Conservation (phyloP, 2,888 invertebrate genomes). For the Isotomurus palustris region DNA sequence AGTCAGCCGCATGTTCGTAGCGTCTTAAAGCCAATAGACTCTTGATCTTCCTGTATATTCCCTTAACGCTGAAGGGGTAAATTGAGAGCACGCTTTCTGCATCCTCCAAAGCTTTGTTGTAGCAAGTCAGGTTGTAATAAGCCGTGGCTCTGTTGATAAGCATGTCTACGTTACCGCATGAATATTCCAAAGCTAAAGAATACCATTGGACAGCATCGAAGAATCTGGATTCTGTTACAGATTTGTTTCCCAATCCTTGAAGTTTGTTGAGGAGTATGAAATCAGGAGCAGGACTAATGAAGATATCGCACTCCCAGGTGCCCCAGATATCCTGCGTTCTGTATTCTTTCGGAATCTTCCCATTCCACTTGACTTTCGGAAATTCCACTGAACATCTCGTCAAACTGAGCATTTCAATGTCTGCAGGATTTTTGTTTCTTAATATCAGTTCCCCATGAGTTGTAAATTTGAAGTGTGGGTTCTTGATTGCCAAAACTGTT, state of each 20-base stretch:
- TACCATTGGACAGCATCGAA: not conserved
- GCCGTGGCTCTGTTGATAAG: constrained; percentile 9
- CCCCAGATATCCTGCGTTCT: not conserved
- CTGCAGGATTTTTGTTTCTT: constrained; percentile 3
- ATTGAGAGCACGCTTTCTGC: not conserved
- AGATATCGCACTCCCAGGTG: no score
- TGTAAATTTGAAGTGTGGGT: constrained; percentile 19
- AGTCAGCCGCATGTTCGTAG: constrained; percentile 7
- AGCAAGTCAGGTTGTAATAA: constrained; percentile 9
- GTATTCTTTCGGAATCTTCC: constrained; percentile 7
- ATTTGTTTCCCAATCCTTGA: not conserved
- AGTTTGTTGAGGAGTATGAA: no score
- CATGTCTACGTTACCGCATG: not conserved
- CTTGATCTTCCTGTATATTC: constrained; percentile 9
- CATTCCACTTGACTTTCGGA: constrained; percentile 3
- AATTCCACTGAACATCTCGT: not conserved
- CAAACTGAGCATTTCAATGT: constrained; percentile 4
- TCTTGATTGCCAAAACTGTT: constrained; percentile 13
- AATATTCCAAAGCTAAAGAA: not conserved
- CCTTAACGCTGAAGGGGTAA: constrained; percentile 6
- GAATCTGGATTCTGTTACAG: not conserved
- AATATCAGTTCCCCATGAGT: constrained; percentile 7
- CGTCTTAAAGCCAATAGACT: constrained; percentile 6
- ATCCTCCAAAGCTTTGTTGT: not conserved
- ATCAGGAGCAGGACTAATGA: no score